phyloP scores from a whole-genome alignment of 2,888 invertebrate genomes.

The Petrolisthes cinctipes region DNA sequence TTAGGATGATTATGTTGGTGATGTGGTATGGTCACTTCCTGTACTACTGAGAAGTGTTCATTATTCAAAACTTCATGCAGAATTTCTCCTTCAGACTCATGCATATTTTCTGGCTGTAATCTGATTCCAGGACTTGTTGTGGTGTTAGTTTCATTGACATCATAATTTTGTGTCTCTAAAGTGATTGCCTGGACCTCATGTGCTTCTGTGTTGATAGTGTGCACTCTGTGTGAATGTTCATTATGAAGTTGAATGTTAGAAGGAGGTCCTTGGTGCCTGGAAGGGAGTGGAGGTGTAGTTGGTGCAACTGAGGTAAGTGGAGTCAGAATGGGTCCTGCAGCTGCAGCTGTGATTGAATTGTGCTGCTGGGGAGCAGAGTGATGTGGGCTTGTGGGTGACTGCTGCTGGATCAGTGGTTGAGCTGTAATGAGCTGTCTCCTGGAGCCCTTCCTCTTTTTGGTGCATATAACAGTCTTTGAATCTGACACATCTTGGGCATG shows the following conservation, averaged over 20 bases:
- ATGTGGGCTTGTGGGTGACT: background rate
- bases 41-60: background rate
- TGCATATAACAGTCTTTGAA: conserved; percentile 20
- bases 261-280: background rate
- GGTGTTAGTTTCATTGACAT: background rate
- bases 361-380: background rate
- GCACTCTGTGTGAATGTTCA: background rate
- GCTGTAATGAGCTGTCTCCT: conserved; percentile 24
- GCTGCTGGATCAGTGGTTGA: background rate
- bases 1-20: background rate
- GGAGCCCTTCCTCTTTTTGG: conserved; percentile 28
- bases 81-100: background rate
- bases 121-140: background rate
- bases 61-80: background rate
- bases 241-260: background rate
- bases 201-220: background rate
- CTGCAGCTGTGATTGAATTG: background rate
- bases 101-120: background rate
- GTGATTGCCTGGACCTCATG: background rate
- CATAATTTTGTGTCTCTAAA: background rate
- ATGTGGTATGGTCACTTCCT: conserved; percentile 1
- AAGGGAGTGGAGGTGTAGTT: background rate
- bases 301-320: background rate
- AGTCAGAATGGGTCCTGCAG: background rate
- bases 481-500: conserved; percentile 13